These are phyloP conservation scores for Asobara japonica DNA, from an alignment of 1,140 invertebrate genomes.

Conservation along the genomic window DNA sequence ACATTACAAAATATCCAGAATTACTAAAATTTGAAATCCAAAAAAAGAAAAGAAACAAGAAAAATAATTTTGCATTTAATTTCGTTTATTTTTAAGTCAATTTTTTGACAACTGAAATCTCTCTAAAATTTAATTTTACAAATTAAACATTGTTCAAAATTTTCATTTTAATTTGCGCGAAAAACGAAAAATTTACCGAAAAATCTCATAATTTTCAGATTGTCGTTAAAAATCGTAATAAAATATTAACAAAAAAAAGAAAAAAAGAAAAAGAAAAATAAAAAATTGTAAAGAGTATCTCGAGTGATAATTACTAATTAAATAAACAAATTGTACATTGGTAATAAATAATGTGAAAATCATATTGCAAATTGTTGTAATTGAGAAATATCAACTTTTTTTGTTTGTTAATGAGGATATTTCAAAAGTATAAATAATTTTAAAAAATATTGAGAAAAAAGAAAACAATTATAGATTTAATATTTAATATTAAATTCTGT, in stretches of 20 bases:
- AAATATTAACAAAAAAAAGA: neutral
- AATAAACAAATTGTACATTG: neutral
- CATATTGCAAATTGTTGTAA: neutral
- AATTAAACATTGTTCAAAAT: too few relatives aligned
- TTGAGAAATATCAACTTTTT: neutral
- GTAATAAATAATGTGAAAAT: neutral
- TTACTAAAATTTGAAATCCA: too few relatives aligned
- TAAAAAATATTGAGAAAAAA: neutral
- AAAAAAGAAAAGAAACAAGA: too few relatives aligned
- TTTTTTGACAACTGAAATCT: too few relatives aligned
- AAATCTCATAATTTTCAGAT: too few relatives aligned
- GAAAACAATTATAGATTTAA: neutral
- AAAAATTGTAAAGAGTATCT: neutral
- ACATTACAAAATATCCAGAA: too few relatives aligned
- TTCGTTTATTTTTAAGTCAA: too few relatives aligned
- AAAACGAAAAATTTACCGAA: neutral
- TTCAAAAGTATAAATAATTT: too few relatives aligned
- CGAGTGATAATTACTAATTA: neutral
- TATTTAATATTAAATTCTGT: neutral
- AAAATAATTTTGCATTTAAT: too few relatives aligned
- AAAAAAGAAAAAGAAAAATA: neutral
- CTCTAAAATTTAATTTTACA: too few relatives aligned
- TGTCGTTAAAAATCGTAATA: too few relatives aligned
- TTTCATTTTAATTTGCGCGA: neutral
- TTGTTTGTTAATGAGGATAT: too few relatives aligned